Percentiles rank a stretch among this genome's conserved stretches.
phyloP scores from a whole-genome alignment of 2,797 vertebrate genomes.

The Halcyon badia region DNA sequence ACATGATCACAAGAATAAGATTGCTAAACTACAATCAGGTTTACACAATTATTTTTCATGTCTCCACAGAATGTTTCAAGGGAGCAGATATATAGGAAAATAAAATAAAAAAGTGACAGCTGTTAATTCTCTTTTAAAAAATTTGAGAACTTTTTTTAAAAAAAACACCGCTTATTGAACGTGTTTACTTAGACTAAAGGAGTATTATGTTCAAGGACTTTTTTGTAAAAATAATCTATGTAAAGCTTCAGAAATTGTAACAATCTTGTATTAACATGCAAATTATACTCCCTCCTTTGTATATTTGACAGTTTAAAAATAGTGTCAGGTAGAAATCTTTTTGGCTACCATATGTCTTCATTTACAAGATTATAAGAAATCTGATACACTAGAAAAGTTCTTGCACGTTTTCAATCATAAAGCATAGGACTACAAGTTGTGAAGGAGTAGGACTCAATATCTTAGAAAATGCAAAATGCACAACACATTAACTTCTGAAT shows the following conservation, averaged over 20 bases:
- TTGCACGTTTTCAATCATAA: not conserved
- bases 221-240: not conserved
- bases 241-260: not conserved
- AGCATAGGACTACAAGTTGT: rapidly evolving
- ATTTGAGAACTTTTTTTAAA: not conserved
- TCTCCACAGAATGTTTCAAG: not conserved
- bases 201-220: not conserved
- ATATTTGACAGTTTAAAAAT: not conserved
- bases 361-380: not conserved
- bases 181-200: not conserved
- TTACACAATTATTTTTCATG: not conserved
- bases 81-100: not conserved
- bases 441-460: not conserved
- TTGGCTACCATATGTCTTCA: not conserved
- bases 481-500: rapidly evolving
- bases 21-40: not conserved
- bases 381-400: not conserved
- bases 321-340: not conserved
- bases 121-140: not conserved
- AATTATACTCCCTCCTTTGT: not conserved
- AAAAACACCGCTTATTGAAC: rapidly evolving
- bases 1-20: not conserved
- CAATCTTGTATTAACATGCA: rapidly evolving
- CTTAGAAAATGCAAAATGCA: not conserved
- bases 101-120: not conserved